Conservation (phyloP, 2,113 vertebrate genomes). For the Geococcyx californianus region DNA sequence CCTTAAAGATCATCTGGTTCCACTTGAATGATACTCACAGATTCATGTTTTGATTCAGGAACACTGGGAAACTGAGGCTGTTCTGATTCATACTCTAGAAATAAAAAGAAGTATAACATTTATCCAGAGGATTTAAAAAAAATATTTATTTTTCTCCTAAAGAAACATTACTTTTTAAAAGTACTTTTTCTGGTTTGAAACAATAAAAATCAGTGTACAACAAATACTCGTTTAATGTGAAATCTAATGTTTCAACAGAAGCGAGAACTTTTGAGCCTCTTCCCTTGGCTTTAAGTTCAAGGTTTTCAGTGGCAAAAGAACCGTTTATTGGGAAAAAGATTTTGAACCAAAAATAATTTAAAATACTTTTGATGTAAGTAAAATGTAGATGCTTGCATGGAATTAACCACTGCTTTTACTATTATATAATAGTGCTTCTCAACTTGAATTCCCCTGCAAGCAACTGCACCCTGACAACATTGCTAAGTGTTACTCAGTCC, state of each 20-base stretch:
- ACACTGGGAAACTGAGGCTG: slow-evolving; percentile 52
- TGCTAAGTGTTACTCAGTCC: background rate
- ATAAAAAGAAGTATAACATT: background rate
- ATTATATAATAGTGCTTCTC: background rate
- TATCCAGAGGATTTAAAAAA: background rate
- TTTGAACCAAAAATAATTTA: background rate
- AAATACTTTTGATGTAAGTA: background rate
- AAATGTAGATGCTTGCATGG: background rate
- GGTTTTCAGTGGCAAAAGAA: background rate
- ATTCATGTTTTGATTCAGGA: background rate
- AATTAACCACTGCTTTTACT: background rate
- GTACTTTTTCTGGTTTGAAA: background rate
- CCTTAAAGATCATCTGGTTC: too few species aligned
- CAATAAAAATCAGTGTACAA: background rate
- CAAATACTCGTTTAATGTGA: background rate
- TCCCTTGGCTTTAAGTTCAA: background rate
- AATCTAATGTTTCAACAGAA: background rate
- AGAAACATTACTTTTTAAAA: background rate
- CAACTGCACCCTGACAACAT: background rate
- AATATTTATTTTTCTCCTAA: background rate
- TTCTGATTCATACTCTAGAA: slow-evolving; percentile 77
- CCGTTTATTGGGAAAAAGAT: background rate
- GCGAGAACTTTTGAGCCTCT: background rate
- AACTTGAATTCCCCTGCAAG: background rate
- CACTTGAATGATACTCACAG: background rate